Evolutionary conservation across 2,888 invertebrate species (phyloP).

Genomic region (Clivina fossor): DNA sequence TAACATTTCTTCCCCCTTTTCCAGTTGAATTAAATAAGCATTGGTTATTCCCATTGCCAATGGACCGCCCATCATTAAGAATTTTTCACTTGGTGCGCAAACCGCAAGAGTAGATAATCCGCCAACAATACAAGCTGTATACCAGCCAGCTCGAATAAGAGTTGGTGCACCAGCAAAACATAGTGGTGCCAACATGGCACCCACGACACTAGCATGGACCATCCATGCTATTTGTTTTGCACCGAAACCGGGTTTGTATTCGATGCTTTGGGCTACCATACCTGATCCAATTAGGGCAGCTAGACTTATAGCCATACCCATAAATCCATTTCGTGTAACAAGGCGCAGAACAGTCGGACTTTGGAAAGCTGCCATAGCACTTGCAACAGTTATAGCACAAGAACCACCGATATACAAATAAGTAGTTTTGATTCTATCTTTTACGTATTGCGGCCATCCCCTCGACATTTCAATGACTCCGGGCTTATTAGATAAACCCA

Average conservation of each 20-base stretch:
- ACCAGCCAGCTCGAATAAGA: slow-evolving; percentile 85
- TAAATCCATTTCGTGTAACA: slow-evolving; percentile 76
- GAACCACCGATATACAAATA: slow-evolving; percentile 94
- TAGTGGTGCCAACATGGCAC: slow-evolving; percentile 89
- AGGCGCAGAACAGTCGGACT: slow-evolving; percentile 82
- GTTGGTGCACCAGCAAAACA: slow-evolving; percentile 91
- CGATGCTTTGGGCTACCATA: slow-evolving; percentile 77
- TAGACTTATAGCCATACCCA: slow-evolving; percentile 78
- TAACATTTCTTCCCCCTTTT: too few species aligned
- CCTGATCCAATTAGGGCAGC: slow-evolving; percentile 91
- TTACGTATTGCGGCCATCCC: slow-evolving; percentile 93
- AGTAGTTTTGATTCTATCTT: slow-evolving; percentile 82
- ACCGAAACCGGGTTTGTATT: slow-evolving; percentile 81
- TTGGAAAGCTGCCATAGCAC: slow-evolving; percentile 80
- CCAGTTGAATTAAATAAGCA: too few species aligned
- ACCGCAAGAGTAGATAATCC: slow-evolving; percentile 90
- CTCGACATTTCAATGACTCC: slow-evolving; percentile 87
- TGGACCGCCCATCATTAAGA: slow-evolving; percentile 93
- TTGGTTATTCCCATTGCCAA: slow-evolving; percentile 97
- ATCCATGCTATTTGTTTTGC: slow-evolving; percentile 86
- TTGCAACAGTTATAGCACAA: slow-evolving; percentile 76
- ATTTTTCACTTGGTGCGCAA: slow-evolving; percentile 97
- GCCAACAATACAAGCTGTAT: slow-evolving; percentile 94
- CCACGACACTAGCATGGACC: slow-evolving; percentile 83
- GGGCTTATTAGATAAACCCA: slow-evolving; percentile 76